Evolutionary conservation across 2,888 invertebrate species (phyloP), one percentile per base, ranked within the genome.

Genomic region (Drosophila mercatorum): DNA sequence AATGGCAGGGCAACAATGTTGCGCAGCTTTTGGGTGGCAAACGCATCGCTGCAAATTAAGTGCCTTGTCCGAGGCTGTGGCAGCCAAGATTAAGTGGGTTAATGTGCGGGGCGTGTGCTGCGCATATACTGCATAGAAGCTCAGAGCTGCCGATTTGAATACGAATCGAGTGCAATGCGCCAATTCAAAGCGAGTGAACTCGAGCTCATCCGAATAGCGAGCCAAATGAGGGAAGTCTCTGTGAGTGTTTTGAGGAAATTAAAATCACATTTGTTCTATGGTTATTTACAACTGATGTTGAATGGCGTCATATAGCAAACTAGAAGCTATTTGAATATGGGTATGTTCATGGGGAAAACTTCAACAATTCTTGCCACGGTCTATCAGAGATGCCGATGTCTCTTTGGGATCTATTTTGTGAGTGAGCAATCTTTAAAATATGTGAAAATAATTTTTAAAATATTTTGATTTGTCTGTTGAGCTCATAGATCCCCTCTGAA

Each of bases 31-130:
- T 47, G 47, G 38, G 59, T 53, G 59, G 64, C 66, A 43, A 68
- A 61, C 47, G 83, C 89, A 66, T 83, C 84, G 71, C 72, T 83
- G 81, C 55, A 62, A 71, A 81, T 83, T 81, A 86, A 83, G 87
- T 83, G 87, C 72, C 83, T 66, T 68, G 63, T 68, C 82, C 70
- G 82, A 65, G 72, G 75, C 46, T 40, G 71, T 49, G 67, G 75
- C 79, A 74, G 56, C 59, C 62, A 55, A 66, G 68, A 64, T 67
- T 62, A 83, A 86, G 72, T 86, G 84, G 83, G 89, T 88, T 83
- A 83, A 83, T 83, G 89, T 58, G 59, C 65, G 83, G 64, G 84
- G 89, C 89, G 83, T 81, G 88, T 88, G 86, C 69, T 88, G 86
- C 69, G 63, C 55, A 57, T 51, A 43, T 38, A 22, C 22, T 22